Evolutionary conservation across 2,888 invertebrate genomes (phyloP), one percentile per base, ranked within the genome.

Genomic region (Caenorhabditis wallacei): DNA sequence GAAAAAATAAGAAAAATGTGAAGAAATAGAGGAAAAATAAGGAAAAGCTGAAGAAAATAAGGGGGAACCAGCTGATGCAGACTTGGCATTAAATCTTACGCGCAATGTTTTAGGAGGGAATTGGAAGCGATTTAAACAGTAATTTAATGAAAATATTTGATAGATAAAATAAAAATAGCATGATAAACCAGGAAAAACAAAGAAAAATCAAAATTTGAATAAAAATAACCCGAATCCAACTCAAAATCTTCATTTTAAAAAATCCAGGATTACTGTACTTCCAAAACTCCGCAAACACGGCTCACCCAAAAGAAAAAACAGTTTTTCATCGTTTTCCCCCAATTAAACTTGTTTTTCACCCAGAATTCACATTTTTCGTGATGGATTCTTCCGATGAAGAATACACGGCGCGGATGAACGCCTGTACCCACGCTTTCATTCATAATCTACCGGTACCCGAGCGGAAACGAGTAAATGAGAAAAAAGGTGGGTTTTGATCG

Each of bases 91-190:
- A 8, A 30, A 63, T 16, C 16, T 26, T 4, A 63, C 63, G 63
- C 63, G 48, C 63, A 63, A 63, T 24, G 0, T n/a, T 46, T 63
- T 46, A 26, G n/a, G 22, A 18, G 43, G 46, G 46, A 46, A 26
- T 4, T 7, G 5, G 22, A 11, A 48, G 24, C 8, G n/a, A 40
- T 18, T 13, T 40, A 40, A 40, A 40, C 16, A 11, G 16, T 2
- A 40, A 43, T 35, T 18, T 1, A 11, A 20, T 20, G 40, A 18
- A 20, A 20, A 59, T n/a, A 18, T 40, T 40, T 40, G 2, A n/a
- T 30, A 10, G 2, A 35, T 10, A 35, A 57, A 11, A 7, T 1
- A 46, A 26, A 63, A 48, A 61, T 2, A 43, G 22, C 8, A 11
- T 22, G 13, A 40, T n/a, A 40, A 61, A 61, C 24, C 7, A 2